Base-by-base conservation (phyloP, 2,888 invertebrate species). In the Erebia epiphron region DNA sequence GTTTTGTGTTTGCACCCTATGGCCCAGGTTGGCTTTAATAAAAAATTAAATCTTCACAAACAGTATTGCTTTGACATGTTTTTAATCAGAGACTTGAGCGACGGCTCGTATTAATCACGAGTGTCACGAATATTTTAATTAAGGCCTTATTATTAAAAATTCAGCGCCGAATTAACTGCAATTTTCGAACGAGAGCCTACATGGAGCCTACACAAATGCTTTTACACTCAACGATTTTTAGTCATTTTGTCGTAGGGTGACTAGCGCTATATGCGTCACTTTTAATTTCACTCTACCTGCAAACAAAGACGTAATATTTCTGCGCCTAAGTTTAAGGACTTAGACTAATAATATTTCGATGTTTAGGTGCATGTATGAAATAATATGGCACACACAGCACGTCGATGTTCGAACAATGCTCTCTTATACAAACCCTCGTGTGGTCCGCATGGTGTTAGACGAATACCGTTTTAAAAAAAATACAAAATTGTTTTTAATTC, bases 111-210 rank as follows among this genome's bases (percentile, higher is more conserved):
- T 91, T 89, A 89, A 89, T 88, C 86, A 86, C 79, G 77, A 82
- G 76, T 78, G 84, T 85, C 86, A 84, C 80, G 82, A 83, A 86
- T 86, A 86, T 90, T 89, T 91, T 91, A 91, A 92, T 92, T 92
- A 90, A 91, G 83, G 86, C 81, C 88, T 86, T 87, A 88, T 87
- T 89, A 88, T 88, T 87, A 89, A 87, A 86, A 79, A 79, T 82
- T 83, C 85, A 83, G 84, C 79, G 81, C 82, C 83, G 82, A 86
- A 88, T 88, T 86, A 86, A 87, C 86, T 86, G 87, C 83, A 87
- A 84, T 85, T 89, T 89, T 88, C 88, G 78, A 84, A 84, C 83
- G 84, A 83, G 85, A 83, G 80, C 78, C 77, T 79, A 82, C 79
- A 75, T 35, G 83, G 85, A 83, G 80, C 78, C 77, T 79, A 82